These are phyloP conservation scores for Pseudoatta argentina DNA, from an alignment of 1,140 invertebrate species.

Conservation along the genomic window DNA sequence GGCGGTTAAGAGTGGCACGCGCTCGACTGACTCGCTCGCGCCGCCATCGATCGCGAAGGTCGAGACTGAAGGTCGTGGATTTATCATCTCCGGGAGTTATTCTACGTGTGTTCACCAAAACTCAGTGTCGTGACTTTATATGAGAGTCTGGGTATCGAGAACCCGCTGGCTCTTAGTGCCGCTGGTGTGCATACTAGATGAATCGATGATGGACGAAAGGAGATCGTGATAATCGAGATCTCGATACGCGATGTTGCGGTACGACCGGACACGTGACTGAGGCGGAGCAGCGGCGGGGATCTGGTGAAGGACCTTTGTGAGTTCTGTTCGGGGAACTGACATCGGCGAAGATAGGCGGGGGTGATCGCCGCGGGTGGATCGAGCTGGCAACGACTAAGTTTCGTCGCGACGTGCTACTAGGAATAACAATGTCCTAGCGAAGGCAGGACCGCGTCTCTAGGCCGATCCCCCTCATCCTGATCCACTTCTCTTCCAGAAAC, in stretches of 20 bases:
- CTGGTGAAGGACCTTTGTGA: slow-evolving; percentile 29
- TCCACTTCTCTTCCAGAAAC: slow-evolving; percentile 71
- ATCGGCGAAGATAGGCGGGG: slow-evolving; percentile 71
- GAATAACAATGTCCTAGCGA: slow-evolving; percentile 84
- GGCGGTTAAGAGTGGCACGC: not conserved
- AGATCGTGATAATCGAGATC: slow-evolving; percentile 20
- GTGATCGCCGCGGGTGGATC: slow-evolving; percentile 68
- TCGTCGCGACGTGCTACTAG: slow-evolving; percentile 64
- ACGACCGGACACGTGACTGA: slow-evolving; percentile 69
- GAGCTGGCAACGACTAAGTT: slow-evolving; percentile 65
- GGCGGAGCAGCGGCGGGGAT: not conserved
- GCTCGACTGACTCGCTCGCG: slow-evolving; percentile 40
- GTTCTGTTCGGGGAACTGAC: slow-evolving; percentile 34
- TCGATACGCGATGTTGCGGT: slow-evolving; percentile 65
- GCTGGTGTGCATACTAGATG: slow-evolving; percentile 26
- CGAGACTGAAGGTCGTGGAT: slow-evolving; percentile 62
- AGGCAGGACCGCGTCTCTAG: slow-evolving; percentile 79
- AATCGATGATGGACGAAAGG: slow-evolving; percentile 66
- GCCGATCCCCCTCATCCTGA: slow-evolving; percentile 78
- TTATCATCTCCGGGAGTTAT: not conserved
- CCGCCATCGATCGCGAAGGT: slow-evolving; percentile 67
- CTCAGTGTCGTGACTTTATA: not conserved
- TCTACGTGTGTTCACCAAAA: not conserved
- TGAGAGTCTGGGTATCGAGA: not conserved
- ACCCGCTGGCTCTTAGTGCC: not conserved